A percentile compares a stretch with the other conserved stretches of the same genome.
phyloP scores from a whole-genome alignment of 2,797 vertebrate genomes.

The Brotula barbata region DNA sequence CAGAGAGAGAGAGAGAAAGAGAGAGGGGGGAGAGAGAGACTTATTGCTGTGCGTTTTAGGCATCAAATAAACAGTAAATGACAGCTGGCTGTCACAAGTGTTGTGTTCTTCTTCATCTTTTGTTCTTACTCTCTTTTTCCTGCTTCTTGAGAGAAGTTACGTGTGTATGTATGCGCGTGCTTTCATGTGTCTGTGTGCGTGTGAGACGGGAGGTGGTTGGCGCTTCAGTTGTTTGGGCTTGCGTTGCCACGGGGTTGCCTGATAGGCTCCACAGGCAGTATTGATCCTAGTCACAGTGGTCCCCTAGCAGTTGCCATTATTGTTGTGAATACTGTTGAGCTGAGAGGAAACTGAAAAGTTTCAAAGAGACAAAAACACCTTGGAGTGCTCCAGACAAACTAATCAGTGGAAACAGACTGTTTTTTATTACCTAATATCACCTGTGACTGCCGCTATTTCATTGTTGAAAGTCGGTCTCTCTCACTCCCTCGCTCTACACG shows the following conservation, averaged over 20 bases:
- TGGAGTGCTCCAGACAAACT: constrained; percentile 17
- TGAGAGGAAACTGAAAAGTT: constrained; percentile 29
- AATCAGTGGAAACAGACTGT: constrained; percentile 25
- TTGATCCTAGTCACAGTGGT: constrained; percentile 44
- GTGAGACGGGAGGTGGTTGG: background rate
- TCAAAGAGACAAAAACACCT: constrained; percentile 20
- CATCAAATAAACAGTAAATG: constrained; percentile 83
- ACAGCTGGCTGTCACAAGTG: constrained; percentile 84
- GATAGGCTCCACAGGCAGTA: constrained; percentile 35
- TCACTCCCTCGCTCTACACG: constrained; percentile 3
- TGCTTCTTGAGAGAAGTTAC: constrained; percentile 19
- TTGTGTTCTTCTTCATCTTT: constrained; percentile 37
- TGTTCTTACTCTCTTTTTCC: constrained; percentile 33
- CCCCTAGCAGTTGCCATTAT: constrained; percentile 29
- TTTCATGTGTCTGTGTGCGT: constrained; percentile 13
- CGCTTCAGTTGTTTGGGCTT: constrained; percentile 27
- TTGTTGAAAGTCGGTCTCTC: constrained; percentile 1
- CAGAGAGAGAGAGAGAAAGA: constrained; percentile 2
- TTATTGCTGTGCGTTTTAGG: constrained; percentile 74
- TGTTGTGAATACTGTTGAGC: constrained; percentile 32
- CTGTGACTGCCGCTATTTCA: background rate
- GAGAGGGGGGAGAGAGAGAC: background rate
- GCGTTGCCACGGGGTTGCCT: constrained; percentile 42
- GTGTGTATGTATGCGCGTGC: background rate
- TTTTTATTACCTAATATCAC: background rate